Conservation (phyloP, 1,140 invertebrate genomes). For the Probaryconus sp. region DNA sequence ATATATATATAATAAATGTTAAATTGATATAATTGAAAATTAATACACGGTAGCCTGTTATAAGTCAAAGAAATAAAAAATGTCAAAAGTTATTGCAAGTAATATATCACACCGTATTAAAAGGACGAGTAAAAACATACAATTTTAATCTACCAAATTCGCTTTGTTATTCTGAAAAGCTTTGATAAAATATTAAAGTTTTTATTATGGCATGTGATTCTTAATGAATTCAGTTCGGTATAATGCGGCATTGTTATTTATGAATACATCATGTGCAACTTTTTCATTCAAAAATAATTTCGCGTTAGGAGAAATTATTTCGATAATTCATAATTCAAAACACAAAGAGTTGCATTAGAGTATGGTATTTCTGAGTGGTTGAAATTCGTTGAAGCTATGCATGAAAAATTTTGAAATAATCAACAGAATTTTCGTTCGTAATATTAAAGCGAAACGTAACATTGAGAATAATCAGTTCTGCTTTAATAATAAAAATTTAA, state of each 20-base stretch:
- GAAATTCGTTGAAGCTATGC: too few species aligned
- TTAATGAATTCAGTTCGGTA: slow-evolving; percentile 11
- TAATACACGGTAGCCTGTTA: too few species aligned
- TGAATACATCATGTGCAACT: slow-evolving; percentile 3
- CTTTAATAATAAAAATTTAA: slow-evolving; percentile 38
- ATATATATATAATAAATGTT: too few species aligned
- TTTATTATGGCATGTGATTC: background rate
- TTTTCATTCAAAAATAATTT: background rate
- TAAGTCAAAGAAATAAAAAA: too few species aligned
- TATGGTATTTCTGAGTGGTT: too few species aligned
- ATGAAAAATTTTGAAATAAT: slow-evolving; percentile 4
- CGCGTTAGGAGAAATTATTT: background rate
- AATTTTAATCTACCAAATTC: slow-evolving; percentile 1
- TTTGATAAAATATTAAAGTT: slow-evolving; percentile 4
- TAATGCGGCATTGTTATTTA: slow-evolving; percentile 1
- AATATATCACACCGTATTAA: too few species aligned
- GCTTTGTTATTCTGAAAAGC: background rate
- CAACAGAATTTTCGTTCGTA: background rate
- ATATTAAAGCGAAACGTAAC: slow-evolving; percentile 1
- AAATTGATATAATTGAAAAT: too few species aligned
- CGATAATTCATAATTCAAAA: background rate
- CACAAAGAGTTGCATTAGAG: too few species aligned
- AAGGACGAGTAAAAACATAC: too few species aligned
- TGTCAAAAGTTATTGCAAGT: too few species aligned
- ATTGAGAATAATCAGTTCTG: slow-evolving; percentile 10